These are phyloP conservation scores for Tigriopus japonicus DNA, from an alignment of 1,140 invertebrate genomes.

Conservation along the genomic window DNA sequence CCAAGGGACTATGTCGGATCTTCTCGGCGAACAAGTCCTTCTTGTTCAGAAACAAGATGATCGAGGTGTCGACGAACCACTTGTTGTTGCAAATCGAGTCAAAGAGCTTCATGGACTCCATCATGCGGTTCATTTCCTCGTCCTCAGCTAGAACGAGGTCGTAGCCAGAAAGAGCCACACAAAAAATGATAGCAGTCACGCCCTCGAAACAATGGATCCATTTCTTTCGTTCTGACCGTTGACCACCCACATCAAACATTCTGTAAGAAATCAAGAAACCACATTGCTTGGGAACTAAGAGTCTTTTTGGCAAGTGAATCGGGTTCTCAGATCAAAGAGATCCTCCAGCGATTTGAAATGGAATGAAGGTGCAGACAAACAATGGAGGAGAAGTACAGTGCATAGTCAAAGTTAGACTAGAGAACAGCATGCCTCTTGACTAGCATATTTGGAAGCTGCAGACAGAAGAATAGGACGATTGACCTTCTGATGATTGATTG, in stretches of 20 bases:
- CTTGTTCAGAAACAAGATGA: conserved; percentile 89
- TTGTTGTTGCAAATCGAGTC: conserved; percentile 95
- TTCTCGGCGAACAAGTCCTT: conserved; percentile 92
- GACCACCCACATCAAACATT: conserved; percentile 82
- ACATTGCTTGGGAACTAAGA: no score
- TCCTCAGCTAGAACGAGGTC: conserved; percentile 48
- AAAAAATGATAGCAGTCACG: conserved; percentile 89
- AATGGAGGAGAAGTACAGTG: no score
- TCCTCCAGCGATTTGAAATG: no score
- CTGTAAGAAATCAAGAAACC: conserved; percentile 29
- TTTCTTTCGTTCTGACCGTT: conserved; percentile 83
- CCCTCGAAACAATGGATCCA: conserved; percentile 97
- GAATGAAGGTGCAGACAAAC: no score
- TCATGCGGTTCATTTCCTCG: conserved; percentile 57
- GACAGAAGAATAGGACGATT: no score
- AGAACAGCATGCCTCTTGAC: no score
- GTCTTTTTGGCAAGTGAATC: no score
- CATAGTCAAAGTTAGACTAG: no score
- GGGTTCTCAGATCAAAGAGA: no score
- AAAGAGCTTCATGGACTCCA: conserved; percentile 85
- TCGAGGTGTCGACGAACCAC: conserved; percentile 95
- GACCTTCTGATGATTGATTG: no score
- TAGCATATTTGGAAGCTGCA: no score
- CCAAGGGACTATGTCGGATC: conserved; percentile 71
- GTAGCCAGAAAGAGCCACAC: conserved; percentile 51